Evolutionary conservation across 2,113 vertebrate genomes (phyloP), one percentile per base, ranked within the genome.

Genomic region (Argyrosomus japonicus): DNA sequence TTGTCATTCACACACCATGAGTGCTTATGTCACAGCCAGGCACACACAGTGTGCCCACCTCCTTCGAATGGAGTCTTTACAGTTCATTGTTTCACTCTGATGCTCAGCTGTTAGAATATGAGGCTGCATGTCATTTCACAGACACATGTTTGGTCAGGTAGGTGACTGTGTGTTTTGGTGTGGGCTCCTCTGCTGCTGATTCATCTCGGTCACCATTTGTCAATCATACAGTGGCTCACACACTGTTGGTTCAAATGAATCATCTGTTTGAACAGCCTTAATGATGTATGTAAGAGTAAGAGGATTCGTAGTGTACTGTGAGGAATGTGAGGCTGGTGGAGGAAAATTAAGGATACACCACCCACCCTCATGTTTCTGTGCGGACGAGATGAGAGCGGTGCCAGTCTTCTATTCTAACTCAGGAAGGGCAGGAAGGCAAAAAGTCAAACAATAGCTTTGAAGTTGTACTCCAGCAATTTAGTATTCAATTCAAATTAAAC

Each of bases 141-240:
- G 36, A 65, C 84, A 81, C 58, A 62, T 51, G 77, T 77, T 75
- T 72, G 69, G 70, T 75, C 70, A 68, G 62, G 53, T 23, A 61
- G 72, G 67, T n/a, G n/a, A 50, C 50, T 85, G 88, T 88, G 84
- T 94, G 88, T 71, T 92, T 93, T 92, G 91, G 93, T 50, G 92
- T 88, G 70, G 81, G 56, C 86, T 79, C 21, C 48, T 86, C 36
- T 11, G 56, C 77, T 61, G 87, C 68, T 82, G 83, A 91, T 77
- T 85, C 88, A 84, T 70, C 75, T 36, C 0, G 11, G 48, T 68
- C 69, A 68, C 47, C 13, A 40, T 83, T 76, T 86, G 77, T 60
- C 36, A 27, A 53, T 71, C 77, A 23, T 23, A 45, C 79, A 36
- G 81, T 45, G 62, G 58, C 69, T 85, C 45, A 53, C 63, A 70